phyloP scores from a whole-genome alignment of 2,797 vertebrate genomes.

The Hydrophis major region DNA sequence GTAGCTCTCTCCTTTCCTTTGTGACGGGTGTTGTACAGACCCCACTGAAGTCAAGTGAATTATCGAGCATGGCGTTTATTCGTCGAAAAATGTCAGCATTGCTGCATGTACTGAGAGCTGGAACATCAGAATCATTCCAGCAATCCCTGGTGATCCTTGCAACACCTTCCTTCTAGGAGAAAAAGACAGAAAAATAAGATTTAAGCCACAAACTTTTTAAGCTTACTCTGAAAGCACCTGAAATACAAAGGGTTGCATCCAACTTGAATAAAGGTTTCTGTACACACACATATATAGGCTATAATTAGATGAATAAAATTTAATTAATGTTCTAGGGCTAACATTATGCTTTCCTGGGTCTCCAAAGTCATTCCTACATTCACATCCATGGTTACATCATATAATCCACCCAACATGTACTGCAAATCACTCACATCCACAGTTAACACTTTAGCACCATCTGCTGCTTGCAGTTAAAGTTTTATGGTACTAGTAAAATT shows the following conservation, averaged over 20 bases:
- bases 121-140: slow-evolving; percentile 80
- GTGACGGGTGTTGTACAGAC: slow-evolving; percentile 90
- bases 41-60: slow-evolving; percentile 91
- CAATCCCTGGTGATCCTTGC: slow-evolving; percentile 79
- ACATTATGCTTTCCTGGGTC: too few relatives aligned
- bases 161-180: slow-evolving; percentile 74
- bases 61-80: slow-evolving; percentile 97
- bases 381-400: not conserved
- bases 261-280: not conserved
- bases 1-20: slow-evolving; percentile 79
- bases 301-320: too few relatives aligned
- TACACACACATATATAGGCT: not conserved
- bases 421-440: not conserved
- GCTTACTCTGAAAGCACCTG: not conserved
- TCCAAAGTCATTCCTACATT: not conserved
- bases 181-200: slow-evolving; percentile 10
- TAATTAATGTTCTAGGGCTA: too few relatives aligned
- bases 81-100: slow-evolving; percentile 93
- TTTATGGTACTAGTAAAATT: not conserved
- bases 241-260: not conserved
- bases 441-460: not conserved
- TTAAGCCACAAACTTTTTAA: not conserved
- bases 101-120: slow-evolving; percentile 92
- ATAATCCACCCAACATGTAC: not conserved
- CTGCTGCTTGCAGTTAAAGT: not conserved